phyloP scores from a whole-genome alignment of 2,113 vertebrate species.

The Sceloporus undulatus region DNA sequence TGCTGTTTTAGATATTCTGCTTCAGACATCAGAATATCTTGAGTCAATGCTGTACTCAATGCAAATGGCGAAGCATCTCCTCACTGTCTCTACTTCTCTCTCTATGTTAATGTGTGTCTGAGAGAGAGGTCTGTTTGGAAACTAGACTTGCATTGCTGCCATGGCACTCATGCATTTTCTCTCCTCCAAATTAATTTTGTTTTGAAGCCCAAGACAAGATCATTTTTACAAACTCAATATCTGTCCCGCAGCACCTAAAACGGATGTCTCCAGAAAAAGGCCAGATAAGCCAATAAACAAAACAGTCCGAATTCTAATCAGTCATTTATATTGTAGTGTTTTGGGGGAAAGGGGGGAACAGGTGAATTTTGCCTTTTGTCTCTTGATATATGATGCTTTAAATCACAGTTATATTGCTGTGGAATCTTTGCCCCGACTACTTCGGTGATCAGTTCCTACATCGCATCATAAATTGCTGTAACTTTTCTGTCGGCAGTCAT shows the following conservation, averaged over 20 bases:
- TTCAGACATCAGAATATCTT: background rate
- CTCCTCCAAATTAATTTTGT: background rate
- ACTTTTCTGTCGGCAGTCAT: background rate
- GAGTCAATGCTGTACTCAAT: no score
- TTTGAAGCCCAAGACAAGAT: constrained; percentile 1
- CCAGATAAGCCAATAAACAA: constrained; percentile 11
- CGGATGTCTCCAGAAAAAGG: constrained; percentile 17
- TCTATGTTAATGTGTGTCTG: background rate
- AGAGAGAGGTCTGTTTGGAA: background rate
- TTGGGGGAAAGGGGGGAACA: background rate
- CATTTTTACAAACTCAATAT: background rate
- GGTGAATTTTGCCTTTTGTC: background rate
- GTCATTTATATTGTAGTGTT: constrained; percentile 2
- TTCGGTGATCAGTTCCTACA: background rate
- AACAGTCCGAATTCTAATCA: background rate
- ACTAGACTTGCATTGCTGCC: background rate
- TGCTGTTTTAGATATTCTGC: background rate
- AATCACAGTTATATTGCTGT: background rate
- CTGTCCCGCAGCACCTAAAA: constrained; percentile 4
- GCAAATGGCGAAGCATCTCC: background rate
- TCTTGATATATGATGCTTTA: constrained; percentile 12
- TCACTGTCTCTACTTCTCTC: background rate
- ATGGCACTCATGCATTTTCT: background rate
- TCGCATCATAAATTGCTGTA: background rate
- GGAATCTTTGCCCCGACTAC: background rate